Base-by-base conservation (phyloP, 1,140 invertebrate genomes). In the Tetragonula clypearis region DNA sequence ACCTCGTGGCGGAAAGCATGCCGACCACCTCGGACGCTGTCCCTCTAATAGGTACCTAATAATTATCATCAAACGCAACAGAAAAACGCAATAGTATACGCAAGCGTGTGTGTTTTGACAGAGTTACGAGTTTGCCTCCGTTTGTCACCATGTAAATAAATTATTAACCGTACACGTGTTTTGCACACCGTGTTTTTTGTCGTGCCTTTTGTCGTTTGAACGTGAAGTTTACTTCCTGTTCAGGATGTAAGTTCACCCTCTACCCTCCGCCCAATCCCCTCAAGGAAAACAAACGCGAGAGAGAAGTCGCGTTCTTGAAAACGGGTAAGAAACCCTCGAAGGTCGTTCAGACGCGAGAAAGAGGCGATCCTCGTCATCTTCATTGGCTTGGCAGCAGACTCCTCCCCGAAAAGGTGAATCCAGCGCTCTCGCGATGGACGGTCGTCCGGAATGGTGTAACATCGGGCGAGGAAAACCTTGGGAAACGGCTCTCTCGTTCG, bases 1-100 rank as follows among this genome's bases (percentile, higher is more conserved):
- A 98, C 96, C 97, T 99, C 95, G 98, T 99, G 91, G 97, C 98
- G 91, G 98, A 98, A 96, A 98, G 97, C 93, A 97, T 98, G 96
- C 98, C 98, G 92, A 97, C 98, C 89, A 98, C 98, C 85, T 98
- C 98, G 93, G 98, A 98, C 94, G 98, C 97, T 92, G 97, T 98
- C 84, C 96, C 96, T 90, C 93, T 96, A 93, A 96, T 96, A 96
- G 96, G 96, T 96, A 96, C 91, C 89, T 92, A 93, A 30, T 30
- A 30, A 30, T 89, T 58, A 86, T 49, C 84, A 80, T 56, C 60
- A 30, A 30, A 80, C 55, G 79, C 15, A 58, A 6, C 56, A 58
- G 30, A 30, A 30, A 30, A 58, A 58, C 17, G 41, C 41, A 8
- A 71, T 86, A 84, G 78, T 75, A 11, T 84, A 65, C 76, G 84